phyloP scores from a whole-genome alignment of 2,797 vertebrate genomes.

The Alcedo quadribrachys region DNA sequence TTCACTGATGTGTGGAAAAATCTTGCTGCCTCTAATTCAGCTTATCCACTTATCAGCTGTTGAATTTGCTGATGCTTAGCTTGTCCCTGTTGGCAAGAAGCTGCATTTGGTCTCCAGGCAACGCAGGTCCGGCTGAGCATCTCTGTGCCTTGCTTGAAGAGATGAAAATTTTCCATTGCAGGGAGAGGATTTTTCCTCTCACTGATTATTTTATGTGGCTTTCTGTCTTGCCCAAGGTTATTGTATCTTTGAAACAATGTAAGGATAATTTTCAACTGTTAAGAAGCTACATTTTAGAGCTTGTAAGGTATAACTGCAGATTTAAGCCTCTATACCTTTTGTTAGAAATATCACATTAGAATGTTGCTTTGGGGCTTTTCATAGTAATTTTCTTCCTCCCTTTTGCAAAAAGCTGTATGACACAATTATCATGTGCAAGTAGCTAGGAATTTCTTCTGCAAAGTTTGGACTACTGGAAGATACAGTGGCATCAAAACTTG shows the following conservation, averaged over 20 bases:
- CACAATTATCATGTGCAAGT: background rate
- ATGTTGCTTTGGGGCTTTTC: background rate
- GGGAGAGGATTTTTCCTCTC: conserved; percentile 68
- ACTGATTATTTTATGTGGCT: conserved; percentile 42
- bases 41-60: conserved; percentile 21
- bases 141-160: conserved; percentile 68
- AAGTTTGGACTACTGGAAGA: background rate
- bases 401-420: background rate
- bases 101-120: conserved; percentile 69
- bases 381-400: background rate
- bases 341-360: background rate
- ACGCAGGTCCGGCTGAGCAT: conserved; percentile 56
- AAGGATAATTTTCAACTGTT: background rate
- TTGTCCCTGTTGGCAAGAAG: conserved; percentile 45
- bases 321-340: background rate
- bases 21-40: background rate
- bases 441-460: background rate
- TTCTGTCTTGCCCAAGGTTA: conserved; percentile 12
- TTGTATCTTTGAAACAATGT: background rate
- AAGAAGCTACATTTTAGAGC: background rate
- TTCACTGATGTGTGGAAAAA: background rate
- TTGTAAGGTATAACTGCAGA: background rate
- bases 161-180: conserved; percentile 80
- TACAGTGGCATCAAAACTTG: background rate
- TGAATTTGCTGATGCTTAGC: conserved; percentile 45